phyloP scores from a whole-genome alignment of 2,797 vertebrate species.

The Clamator glandarius region DNA sequence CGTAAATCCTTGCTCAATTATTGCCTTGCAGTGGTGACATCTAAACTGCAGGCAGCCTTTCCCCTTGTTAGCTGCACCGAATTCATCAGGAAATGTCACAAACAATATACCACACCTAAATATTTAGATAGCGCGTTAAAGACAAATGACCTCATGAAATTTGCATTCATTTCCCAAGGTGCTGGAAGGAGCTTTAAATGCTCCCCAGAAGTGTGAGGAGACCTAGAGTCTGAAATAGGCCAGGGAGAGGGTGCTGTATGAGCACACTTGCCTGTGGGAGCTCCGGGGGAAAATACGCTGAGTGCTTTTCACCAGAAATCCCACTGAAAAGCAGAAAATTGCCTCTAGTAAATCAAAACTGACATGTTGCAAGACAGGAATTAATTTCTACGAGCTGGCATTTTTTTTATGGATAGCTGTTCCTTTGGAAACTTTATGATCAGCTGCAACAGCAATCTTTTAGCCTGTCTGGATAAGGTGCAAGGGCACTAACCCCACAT shows the following conservation, averaged over 20 bases:
- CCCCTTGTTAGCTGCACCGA: not conserved
- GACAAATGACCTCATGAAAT: not conserved
- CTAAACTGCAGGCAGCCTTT: not conserved
- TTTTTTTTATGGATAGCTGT: not conserved
- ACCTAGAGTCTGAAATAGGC: not conserved
- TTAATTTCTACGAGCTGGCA: not conserved
- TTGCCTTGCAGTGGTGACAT: not conserved
- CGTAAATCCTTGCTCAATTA: not conserved
- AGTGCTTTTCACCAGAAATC: not conserved
- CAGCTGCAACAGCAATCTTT: not conserved
- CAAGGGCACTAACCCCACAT: not conserved
- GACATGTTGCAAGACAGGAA: not conserved
- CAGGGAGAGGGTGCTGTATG: not conserved
- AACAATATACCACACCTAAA: not conserved
- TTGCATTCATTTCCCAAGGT: not conserved
- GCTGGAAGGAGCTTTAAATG: not conserved
- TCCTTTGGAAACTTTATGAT: not conserved
- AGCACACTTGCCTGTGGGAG: fast-evolving
- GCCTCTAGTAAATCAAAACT: not conserved
- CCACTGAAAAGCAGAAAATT: not conserved
- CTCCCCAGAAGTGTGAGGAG: not conserved
- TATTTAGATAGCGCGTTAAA: not conserved
- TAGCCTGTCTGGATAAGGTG: not conserved
- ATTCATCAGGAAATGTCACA: not conserved
- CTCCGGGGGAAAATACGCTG: not conserved